A percentile compares a stretch with the other conserved stretches of the same genome.
Evolutionary conservation across 2,888 invertebrate genomes (phyloP).

Genomic region (Spatulosminthurus flaviceps): DNA sequence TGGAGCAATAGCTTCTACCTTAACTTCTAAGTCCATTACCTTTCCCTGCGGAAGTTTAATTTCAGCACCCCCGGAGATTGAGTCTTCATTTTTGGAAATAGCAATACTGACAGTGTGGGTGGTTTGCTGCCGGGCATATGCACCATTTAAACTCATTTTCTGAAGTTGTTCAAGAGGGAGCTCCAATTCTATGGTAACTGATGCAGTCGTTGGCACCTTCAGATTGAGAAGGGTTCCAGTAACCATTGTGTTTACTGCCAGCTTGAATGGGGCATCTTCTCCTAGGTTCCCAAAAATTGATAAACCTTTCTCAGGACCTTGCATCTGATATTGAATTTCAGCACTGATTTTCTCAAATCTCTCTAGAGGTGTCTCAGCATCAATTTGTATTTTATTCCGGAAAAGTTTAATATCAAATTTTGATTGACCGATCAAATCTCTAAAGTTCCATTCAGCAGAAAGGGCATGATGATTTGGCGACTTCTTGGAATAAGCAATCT

Average conservation of each 20-base stretch:
- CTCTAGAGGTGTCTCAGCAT: slow-evolving; percentile 15
- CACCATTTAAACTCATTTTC: slow-evolving; percentile 49
- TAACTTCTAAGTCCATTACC: neutral
- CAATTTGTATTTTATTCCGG: slow-evolving; percentile 7
- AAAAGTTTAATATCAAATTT: slow-evolving; percentile 33
- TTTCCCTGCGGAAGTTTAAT: neutral
- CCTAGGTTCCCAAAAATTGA: slow-evolving; percentile 48
- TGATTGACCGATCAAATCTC: slow-evolving; percentile 40
- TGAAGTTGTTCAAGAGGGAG: slow-evolving; percentile 57
- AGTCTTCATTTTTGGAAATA: slow-evolving; percentile 44
- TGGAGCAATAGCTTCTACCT: slow-evolving; percentile 46
- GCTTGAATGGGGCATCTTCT: slow-evolving; percentile 55
- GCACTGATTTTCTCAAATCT: slow-evolving; percentile 16
- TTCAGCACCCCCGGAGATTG: slow-evolving; percentile 27
- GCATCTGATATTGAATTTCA: slow-evolving; percentile 18
- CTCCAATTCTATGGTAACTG: slow-evolving; percentile 49
- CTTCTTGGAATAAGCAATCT: slow-evolving; percentile 35
- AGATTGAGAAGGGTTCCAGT: slow-evolving; percentile 54
- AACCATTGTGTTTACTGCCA: slow-evolving; percentile 48
- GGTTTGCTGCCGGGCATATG: slow-evolving; percentile 46
- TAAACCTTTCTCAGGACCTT: slow-evolving; percentile 26
- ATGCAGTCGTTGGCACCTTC: slow-evolving; percentile 34
- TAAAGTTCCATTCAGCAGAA: slow-evolving; percentile 53
- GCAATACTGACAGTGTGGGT: slow-evolving; percentile 11
- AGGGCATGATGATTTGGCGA: slow-evolving; percentile 36